Evolutionary conservation across 1,140 invertebrate genomes (phyloP).

Genomic region (Doryteuthis pealeii): DNA sequence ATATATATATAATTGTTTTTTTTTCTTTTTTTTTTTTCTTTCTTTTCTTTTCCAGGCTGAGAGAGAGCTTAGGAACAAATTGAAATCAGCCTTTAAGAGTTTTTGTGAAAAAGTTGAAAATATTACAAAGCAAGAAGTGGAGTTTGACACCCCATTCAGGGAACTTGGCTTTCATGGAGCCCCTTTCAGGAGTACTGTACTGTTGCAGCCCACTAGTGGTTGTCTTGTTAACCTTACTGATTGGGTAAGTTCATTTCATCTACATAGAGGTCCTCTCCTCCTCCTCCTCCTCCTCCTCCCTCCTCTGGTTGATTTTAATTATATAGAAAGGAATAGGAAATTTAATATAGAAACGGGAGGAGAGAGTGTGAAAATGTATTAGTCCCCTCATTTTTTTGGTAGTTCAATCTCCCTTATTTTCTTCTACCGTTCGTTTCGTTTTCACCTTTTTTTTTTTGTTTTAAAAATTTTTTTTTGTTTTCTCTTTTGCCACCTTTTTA

Average conservation of each 20-base stretch:
- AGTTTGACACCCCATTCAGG: conserved; percentile 98
- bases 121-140: conserved; percentile 95
- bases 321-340: not conserved
- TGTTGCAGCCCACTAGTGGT: conserved; percentile 94
- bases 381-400: too few relatives aligned
- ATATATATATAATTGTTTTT: too few relatives aligned
- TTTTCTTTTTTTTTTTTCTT: too few relatives aligned
- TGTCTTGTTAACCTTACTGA: conserved; percentile 97
- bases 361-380: too few relatives aligned
- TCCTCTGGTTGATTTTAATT: not conserved
- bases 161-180: conserved; percentile 97
- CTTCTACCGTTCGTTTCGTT: too few relatives aligned
- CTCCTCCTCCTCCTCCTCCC: not conserved
- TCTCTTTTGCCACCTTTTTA: too few relatives aligned
- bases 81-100: conserved; percentile 96
- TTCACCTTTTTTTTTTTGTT: too few relatives aligned
- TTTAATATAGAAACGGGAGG: too few relatives aligned
- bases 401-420: too few relatives aligned
- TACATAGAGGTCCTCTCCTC: not conserved
- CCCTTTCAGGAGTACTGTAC: conserved; percentile 93
- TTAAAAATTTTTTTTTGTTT: too few relatives aligned
- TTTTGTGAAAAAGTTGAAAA: conserved; percentile 97
- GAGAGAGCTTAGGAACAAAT: conserved; percentile 90
- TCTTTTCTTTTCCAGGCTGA: conserved; percentile 69
- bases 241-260: conserved; percentile 71